These are phyloP conservation scores for Cheirogaleus major DNA, from an alignment of 2,797 vertebrate species.

Conservation along the genomic window DNA sequence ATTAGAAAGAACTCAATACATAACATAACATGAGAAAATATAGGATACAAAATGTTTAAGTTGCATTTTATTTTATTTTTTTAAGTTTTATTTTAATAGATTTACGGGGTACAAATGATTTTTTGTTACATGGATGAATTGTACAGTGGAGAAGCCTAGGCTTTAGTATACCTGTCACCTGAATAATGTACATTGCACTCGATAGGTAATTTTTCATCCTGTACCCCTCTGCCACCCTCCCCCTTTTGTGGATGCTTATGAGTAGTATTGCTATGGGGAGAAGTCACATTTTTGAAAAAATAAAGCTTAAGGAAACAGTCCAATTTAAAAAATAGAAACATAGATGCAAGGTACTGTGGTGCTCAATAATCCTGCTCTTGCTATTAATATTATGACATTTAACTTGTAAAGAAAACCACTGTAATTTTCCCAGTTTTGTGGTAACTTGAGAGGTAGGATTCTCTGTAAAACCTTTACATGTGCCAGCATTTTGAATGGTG, in stretches of 20 bases:
- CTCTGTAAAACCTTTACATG: background rate
- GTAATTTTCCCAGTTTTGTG: background rate
- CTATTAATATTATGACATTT: background rate
- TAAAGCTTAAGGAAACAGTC: background rate
- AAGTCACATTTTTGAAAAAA: background rate
- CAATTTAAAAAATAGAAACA: background rate
- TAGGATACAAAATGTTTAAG: background rate
- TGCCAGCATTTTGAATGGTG: background rate
- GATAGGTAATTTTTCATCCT: background rate
- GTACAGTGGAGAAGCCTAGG: background rate
- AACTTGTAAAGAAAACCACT: background rate
- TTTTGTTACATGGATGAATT: background rate
- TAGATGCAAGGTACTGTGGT: background rate
- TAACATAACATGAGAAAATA: background rate
- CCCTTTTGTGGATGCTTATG: background rate
- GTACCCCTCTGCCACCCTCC: background rate
- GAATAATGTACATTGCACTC: background rate
- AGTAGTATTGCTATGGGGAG: background rate
- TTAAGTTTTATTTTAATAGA: background rate
- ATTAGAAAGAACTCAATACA: background rate
- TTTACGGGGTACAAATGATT: background rate
- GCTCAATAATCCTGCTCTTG: background rate
- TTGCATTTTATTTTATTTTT: background rate
- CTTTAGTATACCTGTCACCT: background rate
- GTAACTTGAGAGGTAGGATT: background rate